Base-by-base conservation (phyloP, 1,140 invertebrate species). In the Maniola jurtina region DNA sequence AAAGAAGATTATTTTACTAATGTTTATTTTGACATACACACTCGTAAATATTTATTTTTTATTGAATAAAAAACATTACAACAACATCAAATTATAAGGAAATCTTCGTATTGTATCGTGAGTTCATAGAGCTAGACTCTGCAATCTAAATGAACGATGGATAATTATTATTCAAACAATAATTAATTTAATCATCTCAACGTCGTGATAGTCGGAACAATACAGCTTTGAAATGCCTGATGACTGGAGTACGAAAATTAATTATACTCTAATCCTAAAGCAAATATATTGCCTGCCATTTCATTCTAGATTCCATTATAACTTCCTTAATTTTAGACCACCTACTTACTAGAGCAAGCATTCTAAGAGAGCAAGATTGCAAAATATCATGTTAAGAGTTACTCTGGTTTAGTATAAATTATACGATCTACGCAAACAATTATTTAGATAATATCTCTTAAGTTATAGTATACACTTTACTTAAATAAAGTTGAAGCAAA, bases 301-400 rank as follows among this genome's bases (percentile, higher is more conserved):
- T 52, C 14, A 52, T 52, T 52, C 16, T 16, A 52, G 15, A 52
- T 55, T 55, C 25, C 52, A 55, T 55, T 55, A 55, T 34, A 55
- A 34, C 25, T 55, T 55, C 15, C 48, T 16, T 25, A 55, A 34
- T 55, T 55, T 55, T 13, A 55, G 52, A 55, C 16, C 48, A 52
- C 48, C 48, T 52, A 52, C 16, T n/a, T n/a, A n/a, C n/a, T n/a
- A n/a, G n/a, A n/a, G n/a, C n/a, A n/a, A n/a, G n/a, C n/a, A n/a
- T n/a, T n/a, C n/a, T n/a, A n/a, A n/a, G 13, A 55, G 52, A 13
- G 16, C 52, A 7, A 34, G 0, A 34, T 55, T 34, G 14, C 11
- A 14, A 50, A 11, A 45, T 45, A 50, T 54, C 10, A 56, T 48
- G 36, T 55, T 38, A 38, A 13, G 15, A 13, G 36, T 63, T 55